Percentiles rank a stretch among this genome's conserved stretches.
These are phyloP conservation scores for Drosophila histrio DNA, from an alignment of 2,888 invertebrate genomes.

Conservation along the genomic window DNA sequence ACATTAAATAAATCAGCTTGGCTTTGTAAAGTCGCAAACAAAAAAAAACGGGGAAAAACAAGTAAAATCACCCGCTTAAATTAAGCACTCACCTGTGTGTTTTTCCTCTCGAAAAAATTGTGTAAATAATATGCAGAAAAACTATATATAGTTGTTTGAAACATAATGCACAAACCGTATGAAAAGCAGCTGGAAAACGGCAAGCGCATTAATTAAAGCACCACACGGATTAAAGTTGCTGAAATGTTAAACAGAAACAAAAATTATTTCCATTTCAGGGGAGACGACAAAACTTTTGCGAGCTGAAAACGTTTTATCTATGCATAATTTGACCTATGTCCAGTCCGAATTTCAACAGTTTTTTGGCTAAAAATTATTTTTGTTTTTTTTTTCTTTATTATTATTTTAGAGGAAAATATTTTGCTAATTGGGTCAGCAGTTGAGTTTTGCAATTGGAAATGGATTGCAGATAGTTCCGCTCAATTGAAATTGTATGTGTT, in stretches of 20 bases:
- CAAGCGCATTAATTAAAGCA: conserved; percentile 41
- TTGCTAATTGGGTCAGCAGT: conserved; percentile 51
- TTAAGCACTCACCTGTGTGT: neutral
- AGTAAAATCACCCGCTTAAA: conserved; percentile 8
- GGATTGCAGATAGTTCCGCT: conserved; percentile 28
- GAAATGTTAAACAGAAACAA: conserved; percentile 37
- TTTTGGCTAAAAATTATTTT: conserved; percentile 4
- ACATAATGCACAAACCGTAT: conserved; percentile 14
- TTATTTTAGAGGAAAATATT: conserved; percentile 16
- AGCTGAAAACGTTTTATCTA: conserved; percentile 48
- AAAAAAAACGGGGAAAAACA: neutral
- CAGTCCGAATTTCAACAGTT: conserved; percentile 13
- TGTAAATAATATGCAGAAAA: conserved; percentile 24
- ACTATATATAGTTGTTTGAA: conserved; percentile 19
- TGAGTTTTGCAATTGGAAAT: conserved; percentile 8
- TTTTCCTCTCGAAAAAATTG: neutral
- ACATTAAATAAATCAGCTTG: conserved; percentile 24
- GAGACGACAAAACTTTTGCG: conserved; percentile 20
- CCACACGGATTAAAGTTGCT: conserved; percentile 48
- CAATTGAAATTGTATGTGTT: conserved; percentile 34
- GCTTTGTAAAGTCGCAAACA: conserved; percentile 8
- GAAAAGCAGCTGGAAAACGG: conserved; percentile 13
- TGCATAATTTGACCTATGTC: conserved; percentile 61
- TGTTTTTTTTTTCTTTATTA: neutral
- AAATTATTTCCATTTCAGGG: conserved; percentile 30